Evolutionary conservation across 1,140 invertebrate genomes (phyloP).

Genomic region (Rhopalosiphum maidis): DNA sequence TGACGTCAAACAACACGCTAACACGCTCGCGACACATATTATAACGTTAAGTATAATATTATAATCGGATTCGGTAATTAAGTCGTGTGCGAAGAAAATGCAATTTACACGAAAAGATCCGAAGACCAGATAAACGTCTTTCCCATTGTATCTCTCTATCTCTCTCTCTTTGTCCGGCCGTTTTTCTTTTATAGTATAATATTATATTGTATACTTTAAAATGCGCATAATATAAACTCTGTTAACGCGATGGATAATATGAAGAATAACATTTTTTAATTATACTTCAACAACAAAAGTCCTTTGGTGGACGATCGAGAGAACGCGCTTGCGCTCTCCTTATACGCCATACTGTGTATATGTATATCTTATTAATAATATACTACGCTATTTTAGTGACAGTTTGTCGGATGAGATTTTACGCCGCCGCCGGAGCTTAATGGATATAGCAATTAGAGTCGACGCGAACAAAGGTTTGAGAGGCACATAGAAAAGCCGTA

Average conservation of each 20-base stretch:
- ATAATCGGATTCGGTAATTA: slow-evolving; percentile 32
- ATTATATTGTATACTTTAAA: background rate
- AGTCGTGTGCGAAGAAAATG: background rate
- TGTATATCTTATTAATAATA: background rate
- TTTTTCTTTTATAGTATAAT: background rate
- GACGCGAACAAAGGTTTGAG: slow-evolving; percentile 22
- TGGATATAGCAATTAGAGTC: slow-evolving; percentile 33
- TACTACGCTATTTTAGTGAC: slow-evolving; percentile 5
- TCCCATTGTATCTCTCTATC: background rate
- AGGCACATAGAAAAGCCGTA: background rate
- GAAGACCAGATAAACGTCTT: slow-evolving; percentile 5
- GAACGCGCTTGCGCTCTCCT: background rate
- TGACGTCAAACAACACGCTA: background rate
- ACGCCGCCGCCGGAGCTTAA: background rate
- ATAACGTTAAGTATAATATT: background rate
- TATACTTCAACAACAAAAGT: slow-evolving; percentile 10
- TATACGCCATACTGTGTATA: background rate
- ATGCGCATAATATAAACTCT: background rate
- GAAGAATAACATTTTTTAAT: slow-evolving; percentile 22
- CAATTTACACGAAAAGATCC: slow-evolving; percentile 16
- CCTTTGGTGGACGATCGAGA: background rate
- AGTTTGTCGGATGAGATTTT: slow-evolving; percentile 8
- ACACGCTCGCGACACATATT: background rate
- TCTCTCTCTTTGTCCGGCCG: background rate
- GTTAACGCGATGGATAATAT: background rate